Evolutionary conservation across 2,113 vertebrate species (phyloP).

Genomic region (Tursiops truncatus): DNA sequence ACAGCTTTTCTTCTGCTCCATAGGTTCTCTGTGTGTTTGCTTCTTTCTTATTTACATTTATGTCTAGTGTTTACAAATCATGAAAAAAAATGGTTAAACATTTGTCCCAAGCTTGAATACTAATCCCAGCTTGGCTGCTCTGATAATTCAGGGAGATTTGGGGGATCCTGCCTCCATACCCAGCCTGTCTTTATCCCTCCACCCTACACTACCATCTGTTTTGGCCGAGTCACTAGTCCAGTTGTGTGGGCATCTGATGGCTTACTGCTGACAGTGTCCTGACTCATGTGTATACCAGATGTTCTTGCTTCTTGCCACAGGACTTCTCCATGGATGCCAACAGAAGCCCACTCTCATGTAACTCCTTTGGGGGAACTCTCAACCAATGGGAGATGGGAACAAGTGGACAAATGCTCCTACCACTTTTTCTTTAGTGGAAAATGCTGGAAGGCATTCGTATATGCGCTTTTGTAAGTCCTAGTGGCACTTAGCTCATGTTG

Average conservation of each 20-base stretch:
- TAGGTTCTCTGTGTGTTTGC: not conserved
- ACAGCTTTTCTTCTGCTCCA: not conserved
- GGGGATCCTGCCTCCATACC: not conserved
- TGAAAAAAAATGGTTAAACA: not conserved
- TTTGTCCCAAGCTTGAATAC: not conserved
- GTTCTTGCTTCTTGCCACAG: not conserved
- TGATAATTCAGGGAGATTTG: too few species aligned
- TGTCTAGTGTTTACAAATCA: not conserved
- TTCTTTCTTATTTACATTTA: not conserved
- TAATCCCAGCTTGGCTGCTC: not conserved
- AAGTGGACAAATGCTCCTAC: not conserved
- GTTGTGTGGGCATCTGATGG: accelerated
- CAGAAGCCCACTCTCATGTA: not conserved
- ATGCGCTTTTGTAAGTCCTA: not conserved
- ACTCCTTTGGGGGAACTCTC: not conserved
- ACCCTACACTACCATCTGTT: accelerated
- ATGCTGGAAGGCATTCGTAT: not conserved
- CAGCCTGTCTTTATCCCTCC: not conserved
- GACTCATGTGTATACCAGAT: not conserved
- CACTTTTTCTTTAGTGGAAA: not conserved
- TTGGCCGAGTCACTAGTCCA: not conserved
- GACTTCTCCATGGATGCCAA: not conserved
- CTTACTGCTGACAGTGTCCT: not conserved
- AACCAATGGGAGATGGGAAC: not conserved
- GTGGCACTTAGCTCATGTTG: not conserved